Conservation (phyloP, 2,797 vertebrate genomes). For the Sebastes taczanowskii region DNA sequence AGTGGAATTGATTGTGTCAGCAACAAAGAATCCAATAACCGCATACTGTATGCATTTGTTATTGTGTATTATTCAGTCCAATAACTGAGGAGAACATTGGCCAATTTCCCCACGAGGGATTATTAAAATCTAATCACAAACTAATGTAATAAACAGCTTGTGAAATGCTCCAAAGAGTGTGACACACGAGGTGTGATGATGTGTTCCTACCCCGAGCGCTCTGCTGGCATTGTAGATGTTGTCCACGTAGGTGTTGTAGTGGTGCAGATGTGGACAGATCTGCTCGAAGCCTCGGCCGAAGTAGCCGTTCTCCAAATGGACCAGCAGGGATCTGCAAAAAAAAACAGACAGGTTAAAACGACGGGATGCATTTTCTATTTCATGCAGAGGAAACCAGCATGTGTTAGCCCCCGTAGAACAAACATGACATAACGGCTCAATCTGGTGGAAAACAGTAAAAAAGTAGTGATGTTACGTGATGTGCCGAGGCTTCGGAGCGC, state of each 20-base stretch:
- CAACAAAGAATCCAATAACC: slow-evolving; percentile 7
- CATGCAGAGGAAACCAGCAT: too few species aligned
- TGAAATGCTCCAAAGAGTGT: neutral
- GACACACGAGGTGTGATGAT: neutral
- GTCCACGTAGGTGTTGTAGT: slow-evolving; percentile 82
- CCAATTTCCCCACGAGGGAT: neutral
- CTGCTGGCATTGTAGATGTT: slow-evolving; percentile 84
- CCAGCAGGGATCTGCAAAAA: slow-evolving; percentile 71
- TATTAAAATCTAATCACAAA: neutral
- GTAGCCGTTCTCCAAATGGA: slow-evolving; percentile 84
- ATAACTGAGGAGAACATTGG: neutral
- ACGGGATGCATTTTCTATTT: too few species aligned
- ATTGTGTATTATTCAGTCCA: neutral
- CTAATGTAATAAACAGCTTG: neutral
- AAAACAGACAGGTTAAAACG: neutral
- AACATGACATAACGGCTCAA: too few species aligned
- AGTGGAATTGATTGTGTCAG: neutral
- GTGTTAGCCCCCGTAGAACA: too few species aligned
- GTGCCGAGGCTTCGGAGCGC: too few species aligned
- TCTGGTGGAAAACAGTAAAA: too few species aligned
- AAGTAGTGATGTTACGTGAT: too few species aligned
- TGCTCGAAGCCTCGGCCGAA: slow-evolving; percentile 80
- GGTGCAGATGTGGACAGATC: slow-evolving; percentile 84
- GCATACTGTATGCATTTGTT: neutral
- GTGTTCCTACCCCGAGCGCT: slow-evolving; percentile 83